A percentile compares a stretch with the other conserved stretches of the same genome.
These are phyloP conservation scores for Apamea crenata DNA, from an alignment of 2,888 invertebrate genomes.

Conservation along the genomic window DNA sequence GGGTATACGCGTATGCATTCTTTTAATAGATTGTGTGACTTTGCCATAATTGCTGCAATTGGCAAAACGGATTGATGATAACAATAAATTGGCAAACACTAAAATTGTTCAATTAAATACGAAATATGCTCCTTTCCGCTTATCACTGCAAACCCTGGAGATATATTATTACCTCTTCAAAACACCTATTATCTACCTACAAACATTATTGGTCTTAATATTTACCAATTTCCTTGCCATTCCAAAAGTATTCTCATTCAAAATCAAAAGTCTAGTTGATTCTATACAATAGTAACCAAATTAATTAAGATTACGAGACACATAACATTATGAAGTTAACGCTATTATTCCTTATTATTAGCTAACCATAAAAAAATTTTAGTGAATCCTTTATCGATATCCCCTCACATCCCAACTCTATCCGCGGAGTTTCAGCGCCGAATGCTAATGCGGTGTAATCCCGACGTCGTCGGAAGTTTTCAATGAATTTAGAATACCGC, in stretches of 20 bases:
- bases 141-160: neutral
- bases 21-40: neutral
- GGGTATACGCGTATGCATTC: too few species aligned
- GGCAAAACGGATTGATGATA: neutral
- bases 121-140: neutral
- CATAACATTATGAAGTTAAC: neutral
- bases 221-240: neutral
- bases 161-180: neutral
- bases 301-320: too few species aligned
- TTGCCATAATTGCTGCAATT: too few species aligned
- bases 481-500: constrained; percentile 79
- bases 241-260: neutral
- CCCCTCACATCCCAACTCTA: constrained; percentile 55
- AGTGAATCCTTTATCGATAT: constrained; percentile 55
- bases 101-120: neutral
- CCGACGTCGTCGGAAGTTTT: constrained; percentile 75
- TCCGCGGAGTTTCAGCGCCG: constrained; percentile 71
- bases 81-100: neutral
- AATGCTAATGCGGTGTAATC: constrained; percentile 79
- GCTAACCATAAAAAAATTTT: neutral
- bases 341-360: too few species aligned
- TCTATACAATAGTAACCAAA: too few species aligned
- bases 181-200: neutral
- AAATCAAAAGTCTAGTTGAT: too few species aligned
- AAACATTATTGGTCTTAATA: neutral